Base-by-base conservation (phyloP, 2,797 vertebrate species). In the Chloroceryle inda region DNA sequence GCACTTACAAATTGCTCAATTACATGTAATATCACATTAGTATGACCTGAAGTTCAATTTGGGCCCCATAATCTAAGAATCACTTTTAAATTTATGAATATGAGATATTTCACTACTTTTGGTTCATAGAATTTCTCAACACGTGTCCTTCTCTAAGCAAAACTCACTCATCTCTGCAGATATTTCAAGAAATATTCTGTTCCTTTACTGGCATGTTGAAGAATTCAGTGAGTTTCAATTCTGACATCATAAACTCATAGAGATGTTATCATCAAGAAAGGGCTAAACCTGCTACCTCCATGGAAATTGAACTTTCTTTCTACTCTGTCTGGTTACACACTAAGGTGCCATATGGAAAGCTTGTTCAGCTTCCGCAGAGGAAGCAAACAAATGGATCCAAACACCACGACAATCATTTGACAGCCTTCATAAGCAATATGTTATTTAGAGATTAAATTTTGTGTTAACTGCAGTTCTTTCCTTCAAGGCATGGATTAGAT, bases 401-500 rank as follows among this genome's bases (percentile, higher is more conserved):
- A 56, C 8, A 1, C 9, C 10, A 23, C 2, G 4, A 15, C 27
- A 63, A 44, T 33, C 5, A 2, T 4, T 8, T 35, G 26, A 16
- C 13, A 82, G 10, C 9, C 26, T 88, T 63, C 29, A 44, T 21
- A 22, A 71, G 31, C 13, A 79, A 29, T 27, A 38, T 2, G 0
- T 27, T 53, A 9, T 85, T 81, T 61, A 68, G 44, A 86, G 66
- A 66, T 58, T 61, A 92, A 68, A 81, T 76, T 15, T 63, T 11
- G 3, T 8, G 7, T 23, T 45, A 56, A 74, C 9, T 56, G 5
- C 3, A 37, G 4, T 19, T 78, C 5, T 71, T 33, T 79, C 27
- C 35, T 55, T 4, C 11, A 69, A 83, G n/a, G n/a, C 2, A 23
- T 31, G 4, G 8, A 23, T 49, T 44, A 80, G 37, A 38, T 19